Evolutionary conservation across 2,113 vertebrate genomes (phyloP).

Genomic region (Microcebus ravelobensis): DNA sequence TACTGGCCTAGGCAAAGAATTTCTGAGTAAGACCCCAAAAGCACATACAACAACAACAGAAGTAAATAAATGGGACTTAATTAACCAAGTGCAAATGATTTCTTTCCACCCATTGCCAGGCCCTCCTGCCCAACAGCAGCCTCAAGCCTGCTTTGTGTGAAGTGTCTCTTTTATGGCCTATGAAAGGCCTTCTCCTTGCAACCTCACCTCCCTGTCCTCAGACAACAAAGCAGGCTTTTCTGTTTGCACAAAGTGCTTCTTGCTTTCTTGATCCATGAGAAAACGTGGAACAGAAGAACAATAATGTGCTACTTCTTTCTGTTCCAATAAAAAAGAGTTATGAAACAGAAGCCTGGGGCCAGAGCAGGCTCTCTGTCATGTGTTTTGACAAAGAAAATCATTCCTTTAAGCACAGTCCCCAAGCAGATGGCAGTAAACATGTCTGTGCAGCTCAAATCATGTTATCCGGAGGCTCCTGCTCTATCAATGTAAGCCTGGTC

Average conservation of each 20-base stretch:
- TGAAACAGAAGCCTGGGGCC: conserved; percentile 76
- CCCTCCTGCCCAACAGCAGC: neutral
- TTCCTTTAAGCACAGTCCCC: conserved; percentile 53
- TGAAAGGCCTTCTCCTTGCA: conserved; percentile 60
- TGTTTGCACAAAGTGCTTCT: conserved; percentile 60
- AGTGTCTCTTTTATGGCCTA: conserved; percentile 58
- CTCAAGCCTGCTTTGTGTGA: conserved; percentile 40
- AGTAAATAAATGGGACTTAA: no score
- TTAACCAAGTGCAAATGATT: neutral
- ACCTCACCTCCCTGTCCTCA: conserved; percentile 63
- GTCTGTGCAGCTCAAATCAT: neutral
- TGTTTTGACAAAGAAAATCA: conserved; percentile 75
- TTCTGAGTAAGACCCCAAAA: no score
- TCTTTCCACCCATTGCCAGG: conserved; percentile 45
- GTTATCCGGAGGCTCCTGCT: neutral
- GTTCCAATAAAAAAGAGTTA: conserved; percentile 72
- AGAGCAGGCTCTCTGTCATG: conserved; percentile 48
- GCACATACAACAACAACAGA: no score
- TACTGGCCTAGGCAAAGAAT: no score
- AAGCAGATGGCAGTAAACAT: conserved; percentile 29
- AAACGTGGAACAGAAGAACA: conserved; percentile 53
- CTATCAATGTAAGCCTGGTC: neutral
- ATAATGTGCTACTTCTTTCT: conserved; percentile 68
- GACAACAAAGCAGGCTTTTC: conserved; percentile 80
- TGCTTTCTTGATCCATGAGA: conserved; percentile 75